These are phyloP conservation scores for Eptatretus burgeri DNA, from an alignment of 2,113 vertebrate species.

Conservation along the genomic window DNA sequence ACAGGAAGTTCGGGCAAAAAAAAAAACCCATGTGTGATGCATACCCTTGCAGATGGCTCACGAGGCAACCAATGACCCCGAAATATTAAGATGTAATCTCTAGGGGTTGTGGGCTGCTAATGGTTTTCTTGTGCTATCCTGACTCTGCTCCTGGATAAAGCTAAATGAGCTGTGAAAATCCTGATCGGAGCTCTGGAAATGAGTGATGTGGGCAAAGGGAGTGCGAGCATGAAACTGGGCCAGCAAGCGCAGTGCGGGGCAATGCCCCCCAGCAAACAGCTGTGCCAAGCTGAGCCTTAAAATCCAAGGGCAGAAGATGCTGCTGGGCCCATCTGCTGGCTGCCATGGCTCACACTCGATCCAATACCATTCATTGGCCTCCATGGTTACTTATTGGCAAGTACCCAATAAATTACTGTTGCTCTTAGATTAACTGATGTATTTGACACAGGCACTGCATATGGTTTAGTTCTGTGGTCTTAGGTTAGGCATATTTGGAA, in stretches of 20 bases:
- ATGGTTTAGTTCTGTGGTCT: too few species aligned
- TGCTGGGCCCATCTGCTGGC: constrained; percentile 1
- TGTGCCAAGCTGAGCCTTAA: constrained; percentile 3
- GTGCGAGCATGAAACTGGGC: constrained; percentile 1
- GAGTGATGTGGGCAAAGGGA: constrained; percentile 3
- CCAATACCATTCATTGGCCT: not conserved
- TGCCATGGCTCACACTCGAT: constrained; percentile 1
- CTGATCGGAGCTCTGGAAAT: constrained; percentile 3
- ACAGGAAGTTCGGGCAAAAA: constrained; percentile 5
- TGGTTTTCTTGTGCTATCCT: not conserved
- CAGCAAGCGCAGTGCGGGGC: not conserved
- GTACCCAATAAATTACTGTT: too few species aligned
- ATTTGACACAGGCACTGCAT: too few species aligned
- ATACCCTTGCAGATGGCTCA: not conserved
- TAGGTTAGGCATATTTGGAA: too few species aligned
- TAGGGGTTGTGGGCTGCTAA: constrained; percentile 2
- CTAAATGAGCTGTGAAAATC: constrained; percentile 6
- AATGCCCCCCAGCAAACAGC: constrained; percentile 6
- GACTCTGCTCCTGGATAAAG: constrained; percentile 6
- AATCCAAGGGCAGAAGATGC: not conserved
- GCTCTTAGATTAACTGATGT: too few species aligned
- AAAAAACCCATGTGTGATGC: not conserved
- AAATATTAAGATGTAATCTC: constrained; percentile 6
- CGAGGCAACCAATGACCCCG: not conserved
- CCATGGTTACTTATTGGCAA: too few species aligned